These are phyloP conservation scores for Callocephalon fimbriatum DNA, from an alignment of 2,113 vertebrate species.

Conservation along the genomic window DNA sequence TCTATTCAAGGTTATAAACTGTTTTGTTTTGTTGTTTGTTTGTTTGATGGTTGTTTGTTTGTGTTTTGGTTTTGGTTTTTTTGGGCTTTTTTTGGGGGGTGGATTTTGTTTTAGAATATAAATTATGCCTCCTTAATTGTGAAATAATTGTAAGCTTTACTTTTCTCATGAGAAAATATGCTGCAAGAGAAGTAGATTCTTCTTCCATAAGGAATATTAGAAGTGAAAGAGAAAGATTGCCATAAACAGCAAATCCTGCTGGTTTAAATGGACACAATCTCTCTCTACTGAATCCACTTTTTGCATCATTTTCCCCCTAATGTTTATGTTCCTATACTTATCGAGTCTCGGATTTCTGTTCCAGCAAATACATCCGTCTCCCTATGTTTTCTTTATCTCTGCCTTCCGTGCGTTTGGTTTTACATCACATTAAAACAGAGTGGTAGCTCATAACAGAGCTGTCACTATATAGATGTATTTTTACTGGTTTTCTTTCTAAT, in stretches of 20 bases:
- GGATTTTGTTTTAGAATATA: background rate
- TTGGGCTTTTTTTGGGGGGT: no score
- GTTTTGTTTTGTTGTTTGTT: background rate
- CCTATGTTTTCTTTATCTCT: slow-evolving; percentile 48
- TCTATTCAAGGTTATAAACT: background rate
- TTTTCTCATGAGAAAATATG: background rate
- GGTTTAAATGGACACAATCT: background rate
- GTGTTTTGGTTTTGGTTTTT: background rate
- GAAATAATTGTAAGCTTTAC: background rate
- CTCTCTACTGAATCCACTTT: background rate
- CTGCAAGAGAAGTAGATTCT: background rate
- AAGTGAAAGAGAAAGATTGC: background rate
- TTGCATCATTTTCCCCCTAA: background rate
- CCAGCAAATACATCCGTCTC: background rate
- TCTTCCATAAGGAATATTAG: background rate
- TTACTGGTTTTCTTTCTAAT: background rate
- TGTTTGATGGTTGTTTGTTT: background rate
- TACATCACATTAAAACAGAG: slow-evolving; percentile 8
- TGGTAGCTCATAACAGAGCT: background rate
- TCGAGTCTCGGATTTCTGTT: background rate
- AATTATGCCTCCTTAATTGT: background rate
- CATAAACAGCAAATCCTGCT: background rate
- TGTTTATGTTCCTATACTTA: slow-evolving; percentile 10
- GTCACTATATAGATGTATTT: background rate
- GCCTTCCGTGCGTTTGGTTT: slow-evolving; percentile 31